phyloP scores from a whole-genome alignment of 2,888 invertebrate species.

The Caenorhabditis sinica region DNA sequence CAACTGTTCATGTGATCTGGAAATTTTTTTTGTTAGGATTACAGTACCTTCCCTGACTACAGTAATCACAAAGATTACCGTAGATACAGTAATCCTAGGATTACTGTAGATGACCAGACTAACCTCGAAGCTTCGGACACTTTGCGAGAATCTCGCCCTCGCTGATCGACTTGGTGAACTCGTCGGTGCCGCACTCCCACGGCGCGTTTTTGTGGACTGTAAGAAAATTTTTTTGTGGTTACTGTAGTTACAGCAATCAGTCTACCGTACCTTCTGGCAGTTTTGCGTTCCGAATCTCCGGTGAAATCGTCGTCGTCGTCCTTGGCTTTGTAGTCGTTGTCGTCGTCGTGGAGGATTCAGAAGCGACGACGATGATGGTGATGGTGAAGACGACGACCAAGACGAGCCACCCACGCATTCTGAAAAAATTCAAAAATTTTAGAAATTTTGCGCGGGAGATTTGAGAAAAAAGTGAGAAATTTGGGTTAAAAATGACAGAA shows the following conservation, averaged over 20 bases:
- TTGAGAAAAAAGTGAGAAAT: too few species aligned
- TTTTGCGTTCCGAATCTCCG: constrained; percentile 29
- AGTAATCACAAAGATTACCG: not conserved
- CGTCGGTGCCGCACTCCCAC: constrained; percentile 73
- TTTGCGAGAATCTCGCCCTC: constrained; percentile 67
- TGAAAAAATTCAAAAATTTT: not conserved
- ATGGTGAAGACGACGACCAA: constrained; percentile 3
- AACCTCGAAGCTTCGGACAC: constrained; percentile 62
- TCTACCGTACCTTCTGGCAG: constrained; percentile 33
- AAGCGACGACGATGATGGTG: not conserved
- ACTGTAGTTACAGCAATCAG: not conserved
- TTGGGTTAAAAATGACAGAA: too few species aligned
- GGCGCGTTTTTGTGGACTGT: constrained; percentile 42
- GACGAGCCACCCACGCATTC: constrained; percentile 23
- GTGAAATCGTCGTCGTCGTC: constrained; percentile 35
- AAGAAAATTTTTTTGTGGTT: not conserved
- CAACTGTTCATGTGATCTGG: constrained; percentile 61
- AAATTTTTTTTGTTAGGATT: not conserved
- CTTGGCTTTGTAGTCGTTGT: not conserved
- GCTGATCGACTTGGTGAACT: constrained; percentile 66
- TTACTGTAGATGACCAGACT: not conserved
- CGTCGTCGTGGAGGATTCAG: constrained; percentile 11
- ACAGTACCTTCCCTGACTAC: not conserved
- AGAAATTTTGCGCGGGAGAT: too few species aligned
- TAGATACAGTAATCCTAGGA: too few species aligned